Base-by-base conservation (phyloP, 1,140 invertebrate genomes). In the Asobara japonica region DNA sequence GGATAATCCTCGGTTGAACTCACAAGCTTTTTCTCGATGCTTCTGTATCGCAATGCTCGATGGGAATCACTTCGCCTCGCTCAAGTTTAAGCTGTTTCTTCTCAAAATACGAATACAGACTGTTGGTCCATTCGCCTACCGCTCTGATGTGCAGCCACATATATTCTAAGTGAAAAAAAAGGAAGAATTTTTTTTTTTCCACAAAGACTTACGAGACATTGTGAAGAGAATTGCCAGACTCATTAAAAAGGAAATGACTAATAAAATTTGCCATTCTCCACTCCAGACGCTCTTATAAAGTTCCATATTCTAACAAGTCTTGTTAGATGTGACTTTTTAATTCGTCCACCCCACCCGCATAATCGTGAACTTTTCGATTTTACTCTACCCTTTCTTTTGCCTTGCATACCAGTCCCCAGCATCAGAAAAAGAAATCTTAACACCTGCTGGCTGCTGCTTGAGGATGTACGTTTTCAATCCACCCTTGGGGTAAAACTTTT, bases 61-160 rank as follows among this genome's bases (percentile, higher is more conserved):
- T 65, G 4, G 84, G 79, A 38, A 86, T 72, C 1, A 90, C 86
- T 65, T 93, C 90, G 0, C 89, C 88, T 7, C 89, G 89, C 71
- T 94, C 93, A 1, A 95, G 84, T 73, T 92, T 91, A 48, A 92
- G 90, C 79, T 95, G 93, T 83, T 95, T 93, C 65, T 89, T 89
- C 77, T 96, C 94, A 78, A 98, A 98, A 83, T 96, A 97, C 0
- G 92, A 90, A 79, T 97, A 95, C 0, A 98, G 86, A 2, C 93
- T 89, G 79, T 96, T 96, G 0, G 97, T 98, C 97, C 97, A 99
- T 86, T 97, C 92, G 0, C 97, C 97, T 0, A 97, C 95, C 4
- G 93, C 96, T 70, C 97, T 89, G 71, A 99, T 95, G 84, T 98
- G 97, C 0, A 98, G 88, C 94, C 95, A 97, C 82, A 98, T 92